Evolutionary conservation across 2,113 vertebrate species (phyloP).

Genomic region (Sinosuthora webbiana): DNA sequence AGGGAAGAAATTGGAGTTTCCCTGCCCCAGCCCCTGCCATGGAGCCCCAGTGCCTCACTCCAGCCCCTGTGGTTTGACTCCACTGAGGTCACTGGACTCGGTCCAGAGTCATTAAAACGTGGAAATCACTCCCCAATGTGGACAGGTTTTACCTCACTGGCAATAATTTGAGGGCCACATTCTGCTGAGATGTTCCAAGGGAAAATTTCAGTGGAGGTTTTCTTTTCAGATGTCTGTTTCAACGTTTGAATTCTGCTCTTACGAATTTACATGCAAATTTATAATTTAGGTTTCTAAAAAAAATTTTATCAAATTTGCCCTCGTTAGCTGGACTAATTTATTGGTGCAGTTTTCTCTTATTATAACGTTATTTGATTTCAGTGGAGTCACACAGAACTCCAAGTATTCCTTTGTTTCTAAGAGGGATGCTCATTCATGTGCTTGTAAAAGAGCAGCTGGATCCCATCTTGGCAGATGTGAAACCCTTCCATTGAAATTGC

Average conservation of each 20-base stretch:
- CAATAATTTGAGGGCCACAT: neutral
- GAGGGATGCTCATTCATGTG: neutral
- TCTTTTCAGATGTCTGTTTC: neutral
- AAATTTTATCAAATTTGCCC: neutral
- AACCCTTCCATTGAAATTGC: neutral
- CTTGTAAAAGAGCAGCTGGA: conserved; percentile 33
- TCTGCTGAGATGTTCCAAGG: neutral
- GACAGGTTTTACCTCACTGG: neutral
- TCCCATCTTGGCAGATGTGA: neutral
- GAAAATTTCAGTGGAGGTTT: neutral
- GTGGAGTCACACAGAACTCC: neutral
- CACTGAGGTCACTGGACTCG: neutral
- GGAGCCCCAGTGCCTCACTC: neutral
- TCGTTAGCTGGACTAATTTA: neutral
- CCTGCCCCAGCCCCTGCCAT: neutral
- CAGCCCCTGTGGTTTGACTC: neutral
- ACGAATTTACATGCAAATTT: neutral
- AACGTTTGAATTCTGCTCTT: neutral
- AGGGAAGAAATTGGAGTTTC: neutral
- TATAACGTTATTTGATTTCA: neutral
- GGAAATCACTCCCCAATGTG: neutral
- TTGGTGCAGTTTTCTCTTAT: neutral
- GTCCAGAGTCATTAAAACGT: neutral
- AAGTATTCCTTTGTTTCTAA: neutral
- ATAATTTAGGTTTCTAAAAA: neutral